Conservation (phyloP, 2,113 vertebrate genomes). For the Onychorhynchus coronatus region DNA sequence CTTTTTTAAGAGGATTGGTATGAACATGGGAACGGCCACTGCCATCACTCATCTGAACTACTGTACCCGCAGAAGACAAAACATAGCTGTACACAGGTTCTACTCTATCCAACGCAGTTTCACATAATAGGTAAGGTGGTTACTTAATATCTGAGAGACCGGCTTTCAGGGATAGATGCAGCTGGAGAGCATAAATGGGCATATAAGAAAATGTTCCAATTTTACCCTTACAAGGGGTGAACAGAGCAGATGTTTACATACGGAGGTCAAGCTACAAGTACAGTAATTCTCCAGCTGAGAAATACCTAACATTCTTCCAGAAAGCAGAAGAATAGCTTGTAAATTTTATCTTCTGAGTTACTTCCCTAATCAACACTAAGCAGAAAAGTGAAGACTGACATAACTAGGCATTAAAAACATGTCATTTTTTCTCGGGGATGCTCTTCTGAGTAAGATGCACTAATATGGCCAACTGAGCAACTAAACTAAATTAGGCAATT, state of each 20-base stretch:
- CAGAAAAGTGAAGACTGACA: not conserved
- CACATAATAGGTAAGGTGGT: not conserved
- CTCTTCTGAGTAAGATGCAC: not conserved
- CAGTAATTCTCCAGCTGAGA: not conserved
- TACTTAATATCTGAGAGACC: not conserved
- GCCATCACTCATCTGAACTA: not conserved
- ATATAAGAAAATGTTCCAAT: not conserved
- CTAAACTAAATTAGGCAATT: constrained; percentile 17
- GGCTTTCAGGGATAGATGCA: not conserved
- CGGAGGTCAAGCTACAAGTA: constrained; percentile 4
- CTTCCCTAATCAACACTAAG: not conserved
- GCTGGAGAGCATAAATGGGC: not conserved
- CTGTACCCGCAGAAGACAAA: not conserved
- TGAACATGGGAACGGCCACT: not conserved
- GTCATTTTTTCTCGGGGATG: not conserved
- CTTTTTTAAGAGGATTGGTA: not conserved
- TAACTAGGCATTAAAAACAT: not conserved
- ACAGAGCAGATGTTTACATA: constrained; percentile 29
- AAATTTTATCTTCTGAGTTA: not conserved
- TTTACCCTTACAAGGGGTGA: constrained; percentile 11
- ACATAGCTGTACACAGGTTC: not conserved
- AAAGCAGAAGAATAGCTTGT: not conserved
- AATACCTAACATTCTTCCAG: not conserved
- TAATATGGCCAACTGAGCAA: not conserved
- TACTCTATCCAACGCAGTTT: not conserved